phyloP scores from a whole-genome alignment of 2,888 invertebrate genomes.

The Ariolimax columbianus region DNA sequence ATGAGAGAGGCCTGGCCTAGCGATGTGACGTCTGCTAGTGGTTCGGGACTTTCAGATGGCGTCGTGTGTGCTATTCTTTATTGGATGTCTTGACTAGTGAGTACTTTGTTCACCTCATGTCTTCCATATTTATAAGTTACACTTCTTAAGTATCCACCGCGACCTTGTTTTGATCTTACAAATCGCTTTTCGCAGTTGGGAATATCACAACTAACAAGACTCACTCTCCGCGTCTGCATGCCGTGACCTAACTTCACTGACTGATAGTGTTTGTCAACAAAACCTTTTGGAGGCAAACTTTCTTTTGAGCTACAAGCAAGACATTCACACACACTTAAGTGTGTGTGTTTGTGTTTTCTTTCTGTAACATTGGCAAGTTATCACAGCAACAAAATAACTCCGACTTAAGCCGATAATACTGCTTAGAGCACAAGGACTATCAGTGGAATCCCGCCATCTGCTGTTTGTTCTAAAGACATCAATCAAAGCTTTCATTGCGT shows the following conservation, averaged over 20 bases:
- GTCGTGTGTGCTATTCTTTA: background rate
- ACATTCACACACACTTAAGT: background rate
- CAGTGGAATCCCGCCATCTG: slow-evolving; percentile 65
- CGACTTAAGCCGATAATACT: slow-evolving; percentile 34
- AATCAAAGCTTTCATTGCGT: slow-evolving; percentile 75
- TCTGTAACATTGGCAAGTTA: background rate
- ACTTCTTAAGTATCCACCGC: background rate
- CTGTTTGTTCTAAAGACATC: slow-evolving; percentile 74
- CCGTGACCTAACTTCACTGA: background rate
- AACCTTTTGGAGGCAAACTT: background rate
- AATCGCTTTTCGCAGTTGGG: background rate
- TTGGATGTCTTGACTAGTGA: slow-evolving; percentile 18
- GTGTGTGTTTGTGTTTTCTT: background rate
- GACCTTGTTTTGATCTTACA: background rate
- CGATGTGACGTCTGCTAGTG: slow-evolving; percentile 25
- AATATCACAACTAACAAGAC: background rate
- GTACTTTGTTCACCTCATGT: background rate
- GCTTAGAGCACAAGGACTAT: slow-evolving; percentile 42
- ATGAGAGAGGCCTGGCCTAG: slow-evolving; percentile 41
- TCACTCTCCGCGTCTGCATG: background rate
- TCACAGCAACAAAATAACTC: background rate
- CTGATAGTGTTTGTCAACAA: background rate
- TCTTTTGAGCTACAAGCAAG: background rate
- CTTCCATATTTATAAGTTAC: background rate
- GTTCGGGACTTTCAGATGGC: background rate